These are phyloP conservation scores for Harpagoxenus sublaevis DNA, from an alignment of 2,888 invertebrate genomes.

Conservation along the genomic window DNA sequence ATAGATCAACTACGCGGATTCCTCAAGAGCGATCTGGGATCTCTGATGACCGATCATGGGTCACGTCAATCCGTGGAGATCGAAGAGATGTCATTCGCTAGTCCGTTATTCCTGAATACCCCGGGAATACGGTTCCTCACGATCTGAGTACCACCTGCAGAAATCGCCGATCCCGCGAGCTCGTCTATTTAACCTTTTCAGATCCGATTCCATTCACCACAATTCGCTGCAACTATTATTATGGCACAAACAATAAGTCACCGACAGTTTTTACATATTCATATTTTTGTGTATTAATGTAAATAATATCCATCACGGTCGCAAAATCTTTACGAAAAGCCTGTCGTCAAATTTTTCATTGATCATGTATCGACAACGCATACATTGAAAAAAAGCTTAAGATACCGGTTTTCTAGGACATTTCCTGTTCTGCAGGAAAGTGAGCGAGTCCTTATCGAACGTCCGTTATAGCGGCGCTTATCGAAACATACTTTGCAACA, in stretches of 20 bases:
- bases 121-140: slow-evolving; percentile 64
- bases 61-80: slow-evolving; percentile 76
- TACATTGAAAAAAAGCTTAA: not conserved
- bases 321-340: not conserved
- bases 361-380: not conserved
- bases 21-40: slow-evolving; percentile 66
- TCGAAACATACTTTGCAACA: slow-evolving; percentile 36
- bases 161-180: slow-evolving; percentile 54
- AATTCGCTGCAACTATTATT: slow-evolving; percentile 34
- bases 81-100: slow-evolving; percentile 77
- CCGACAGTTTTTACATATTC: not conserved
- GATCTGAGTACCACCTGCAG: slow-evolving; percentile 69
- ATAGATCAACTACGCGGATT: slow-evolving; percentile 64
- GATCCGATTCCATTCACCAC: slow-evolving; percentile 49
- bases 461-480: slow-evolving; percentile 31
- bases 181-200: slow-evolving; percentile 57
- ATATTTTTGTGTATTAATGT: not conserved
- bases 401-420: slow-evolving; percentile 14
- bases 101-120: slow-evolving; percentile 70
- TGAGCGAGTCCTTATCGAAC: slow-evolving; percentile 25
- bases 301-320: not conserved
- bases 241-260: not conserved
- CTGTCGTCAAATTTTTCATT: not conserved
- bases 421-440: slow-evolving; percentile 34
- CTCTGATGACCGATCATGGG: slow-evolving; percentile 60